phyloP scores from a whole-genome alignment of 2,113 vertebrate genomes.

The Mystacornis crossleyi region DNA sequence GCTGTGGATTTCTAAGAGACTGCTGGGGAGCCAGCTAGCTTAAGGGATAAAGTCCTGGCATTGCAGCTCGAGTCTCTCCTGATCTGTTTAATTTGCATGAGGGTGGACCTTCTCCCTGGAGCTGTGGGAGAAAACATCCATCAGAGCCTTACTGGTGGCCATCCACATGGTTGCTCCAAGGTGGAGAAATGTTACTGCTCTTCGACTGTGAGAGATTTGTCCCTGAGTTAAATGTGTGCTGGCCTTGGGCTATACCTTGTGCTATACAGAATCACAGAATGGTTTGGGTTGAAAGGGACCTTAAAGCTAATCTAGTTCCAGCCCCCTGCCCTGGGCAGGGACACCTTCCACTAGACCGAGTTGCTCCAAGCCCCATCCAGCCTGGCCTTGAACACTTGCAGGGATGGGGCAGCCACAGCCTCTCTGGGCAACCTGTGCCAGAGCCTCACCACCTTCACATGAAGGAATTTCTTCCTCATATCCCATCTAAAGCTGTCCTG shows the following conservation, averaged over 20 bases:
- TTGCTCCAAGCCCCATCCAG: not conserved
- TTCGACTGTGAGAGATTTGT: not conserved
- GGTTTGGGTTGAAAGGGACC: not conserved
- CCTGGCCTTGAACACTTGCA: not conserved
- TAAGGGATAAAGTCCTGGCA: not conserved
- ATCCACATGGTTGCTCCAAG: fast-evolving
- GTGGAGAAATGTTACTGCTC: not conserved
- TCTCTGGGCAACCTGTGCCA: not conserved
- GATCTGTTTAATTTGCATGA: not conserved
- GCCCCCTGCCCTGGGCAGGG: not conserved
- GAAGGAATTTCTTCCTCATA: not conserved
- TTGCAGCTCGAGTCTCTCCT: not conserved
- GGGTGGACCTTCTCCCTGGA: not conserved
- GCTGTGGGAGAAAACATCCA: not conserved
- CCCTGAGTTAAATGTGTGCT: not conserved
- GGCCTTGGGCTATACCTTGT: not conserved
- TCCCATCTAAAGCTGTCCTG: not conserved
- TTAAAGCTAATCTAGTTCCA: not conserved
- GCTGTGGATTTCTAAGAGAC: not conserved
- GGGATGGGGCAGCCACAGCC: not conserved
- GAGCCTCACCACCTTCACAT: not conserved
- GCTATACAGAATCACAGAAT: not conserved
- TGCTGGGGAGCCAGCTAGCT: not conserved
- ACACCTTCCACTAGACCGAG: not conserved
- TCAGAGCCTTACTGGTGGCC: not conserved